phyloP scores from a whole-genome alignment of 2,888 invertebrate genomes.

The Patella caerulea region DNA sequence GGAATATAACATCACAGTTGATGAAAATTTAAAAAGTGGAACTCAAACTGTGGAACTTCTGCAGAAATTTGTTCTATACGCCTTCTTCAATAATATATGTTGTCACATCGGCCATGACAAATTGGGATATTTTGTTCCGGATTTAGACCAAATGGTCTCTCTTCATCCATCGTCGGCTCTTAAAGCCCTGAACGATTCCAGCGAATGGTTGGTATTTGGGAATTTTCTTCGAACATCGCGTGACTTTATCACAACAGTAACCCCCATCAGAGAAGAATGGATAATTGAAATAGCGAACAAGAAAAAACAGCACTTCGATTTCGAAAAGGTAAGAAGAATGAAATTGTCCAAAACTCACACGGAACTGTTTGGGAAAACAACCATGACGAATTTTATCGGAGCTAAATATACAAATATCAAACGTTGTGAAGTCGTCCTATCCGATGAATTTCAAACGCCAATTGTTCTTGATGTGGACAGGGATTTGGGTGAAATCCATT shows the following conservation, averaged over 20 bases:
- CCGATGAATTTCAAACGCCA: constrained; percentile 31
- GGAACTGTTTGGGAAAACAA: constrained; percentile 43
- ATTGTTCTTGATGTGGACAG: constrained; percentile 50
- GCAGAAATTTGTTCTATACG: constrained; percentile 50
- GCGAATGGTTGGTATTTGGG: constrained; percentile 61
- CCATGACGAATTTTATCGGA: constrained; percentile 50
- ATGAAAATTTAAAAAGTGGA: constrained; percentile 34
- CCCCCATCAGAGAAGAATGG: constrained; percentile 52
- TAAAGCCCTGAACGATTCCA: constrained; percentile 43
- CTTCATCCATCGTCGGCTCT: constrained; percentile 63
- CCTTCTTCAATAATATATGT: constrained; percentile 51
- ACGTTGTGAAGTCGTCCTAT: constrained; percentile 37
- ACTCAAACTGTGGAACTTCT: constrained; percentile 35
- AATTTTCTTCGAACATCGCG: constrained; percentile 54
- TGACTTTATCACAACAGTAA: constrained; percentile 58
- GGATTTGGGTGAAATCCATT: constrained; percentile 42
- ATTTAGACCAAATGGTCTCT: constrained; percentile 44
- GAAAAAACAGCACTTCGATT: constrained; percentile 34
- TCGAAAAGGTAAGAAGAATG: constrained; percentile 34
- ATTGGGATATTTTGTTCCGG: constrained; percentile 54
- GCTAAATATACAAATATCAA: constrained; percentile 44
- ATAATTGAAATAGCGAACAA: constrained; percentile 39
- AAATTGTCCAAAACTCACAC: constrained; percentile 36
- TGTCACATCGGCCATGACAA: constrained; percentile 56
- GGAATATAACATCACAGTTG: constrained; percentile 41